Conservation (phyloP, 2,888 invertebrate genomes). For the Apodemia mormo region DNA sequence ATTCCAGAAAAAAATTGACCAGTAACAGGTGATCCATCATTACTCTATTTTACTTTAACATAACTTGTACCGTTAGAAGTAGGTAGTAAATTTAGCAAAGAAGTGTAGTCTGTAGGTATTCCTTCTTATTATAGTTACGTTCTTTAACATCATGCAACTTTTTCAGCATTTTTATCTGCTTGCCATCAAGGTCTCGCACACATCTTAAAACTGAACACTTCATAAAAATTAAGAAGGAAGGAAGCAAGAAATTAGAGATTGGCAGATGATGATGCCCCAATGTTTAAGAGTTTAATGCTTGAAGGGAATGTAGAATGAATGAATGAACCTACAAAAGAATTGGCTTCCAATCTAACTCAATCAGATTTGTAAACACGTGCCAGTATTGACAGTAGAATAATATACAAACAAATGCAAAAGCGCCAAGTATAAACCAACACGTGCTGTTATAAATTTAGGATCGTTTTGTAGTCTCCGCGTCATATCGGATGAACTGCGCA, state of each 20-base stretch:
- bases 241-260: neutral
- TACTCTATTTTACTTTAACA: no score
- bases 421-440: constrained; percentile 56
- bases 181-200: no score
- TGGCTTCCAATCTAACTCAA: neutral
- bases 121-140: no score
- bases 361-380: constrained; percentile 6
- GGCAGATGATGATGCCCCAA: neutral
- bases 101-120: no score
- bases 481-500: constrained; percentile 61
- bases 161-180: no score
- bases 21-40: no score
- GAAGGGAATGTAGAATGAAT: neutral
- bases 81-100: no score
- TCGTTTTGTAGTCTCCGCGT: constrained; percentile 44
- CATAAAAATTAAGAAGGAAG: no score
- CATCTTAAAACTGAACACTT: no score
- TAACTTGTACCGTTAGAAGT: no score
- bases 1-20: no score
- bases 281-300: neutral
- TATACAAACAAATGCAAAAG: constrained; percentile 42
- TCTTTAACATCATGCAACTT: no score
- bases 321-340: neutral
- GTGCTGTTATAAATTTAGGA: constrained; percentile 59
- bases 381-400: constrained; percentile 24